Evolutionary conservation across 2,888 invertebrate genomes (phyloP), one percentile per base, ranked within the genome.

Genomic region (Leptinotarsa rubiginosa): DNA sequence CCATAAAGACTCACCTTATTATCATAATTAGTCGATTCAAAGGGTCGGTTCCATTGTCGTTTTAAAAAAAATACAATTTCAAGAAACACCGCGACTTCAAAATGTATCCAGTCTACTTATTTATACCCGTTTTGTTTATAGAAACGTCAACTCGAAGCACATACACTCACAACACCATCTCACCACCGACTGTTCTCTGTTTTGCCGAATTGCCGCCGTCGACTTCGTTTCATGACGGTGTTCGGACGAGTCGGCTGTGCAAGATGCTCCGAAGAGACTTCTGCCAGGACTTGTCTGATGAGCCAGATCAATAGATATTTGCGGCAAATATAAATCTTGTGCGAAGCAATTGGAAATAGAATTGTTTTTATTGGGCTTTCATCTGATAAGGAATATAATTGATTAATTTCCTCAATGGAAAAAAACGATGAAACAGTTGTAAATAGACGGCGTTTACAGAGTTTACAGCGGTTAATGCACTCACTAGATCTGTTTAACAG

Each of bases 151-250:
- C 81, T 73, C 72, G 77, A 54, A 41, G 4, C 47, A 77, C 69
- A 72, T 81, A 77, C 83, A 79, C 78, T 77, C 83, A 80, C 77
- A 79, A 82, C 85, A 85, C 85, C 85, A 86, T 86, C 86, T 85
- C 86, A 82, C 82, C 79, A 78, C 81, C 77, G 83, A 86, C 86
- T 86, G 79, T 68, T 69, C 16, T 25, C 25, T 50, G 67, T 49
- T 67, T 49, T 18, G 47, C 47, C 56, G 41, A 56, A 69, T 56
- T 56, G 56, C 25, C 25, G 67, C 31, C 18, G 50, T 31, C 50
- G n/a, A 52, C 66, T 67, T 47, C 15, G 67, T 67, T 67, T 49
- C 20, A n/a, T 52, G 65, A 65, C 18, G 47, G 15, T 47, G 65
- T 16, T 56, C 25, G 20, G 52, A 50, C 67, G 67, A 67, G 20